Base-by-base conservation (phyloP, 2,888 invertebrate genomes). In the Limnephilus rhombicus region DNA sequence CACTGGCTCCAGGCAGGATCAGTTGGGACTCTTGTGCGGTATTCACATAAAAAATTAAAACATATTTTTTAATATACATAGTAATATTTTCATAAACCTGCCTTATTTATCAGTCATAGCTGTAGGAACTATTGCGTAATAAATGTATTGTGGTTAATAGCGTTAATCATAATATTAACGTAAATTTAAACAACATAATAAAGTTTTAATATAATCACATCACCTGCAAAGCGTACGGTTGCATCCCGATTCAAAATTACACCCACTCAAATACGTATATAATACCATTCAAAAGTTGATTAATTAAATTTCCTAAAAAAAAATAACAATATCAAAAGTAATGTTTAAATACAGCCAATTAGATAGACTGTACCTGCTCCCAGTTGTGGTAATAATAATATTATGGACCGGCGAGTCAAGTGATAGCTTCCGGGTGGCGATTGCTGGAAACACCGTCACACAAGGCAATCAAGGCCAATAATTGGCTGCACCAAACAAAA, bases 391-490 rank as follows among this genome's bases (percentile, higher is more conserved):
- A 45, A 86, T 86, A 86, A 68, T 68, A 68, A 68, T 68, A 68
- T 68, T 68, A 68, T 86, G 86, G 49, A 86, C 45, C n/a, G 86
- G 86, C 86, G 86, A 86, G 45, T 86, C 45, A 83, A 83, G 83
- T 53, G 90, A 85, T 45, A 90, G 90, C 90, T 90, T 90, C 90
- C 90, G 90, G 82, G 90, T 90, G 82, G 83, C 82, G 82, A 83
- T 53, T 90, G 83, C 37, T 29, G 85, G 31, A 41, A 68, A 68
- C 85, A 85, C 41, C 85, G 37, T 41, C 68, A 45, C 45, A 24
- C 68, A 68, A 45, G 49, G 45, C 45, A 86, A 49, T 86, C 86
- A 86, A 86, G 86, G 86, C 86, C 86, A 86, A 86, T n/a, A 29
- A 5, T 45, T 86, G 86, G 37, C 29, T n/a, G n/a, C 83, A n/a